These are phyloP conservation scores for Lithobates pipiens DNA, from an alignment of 2,797 vertebrate genomes.

Conservation along the genomic window DNA sequence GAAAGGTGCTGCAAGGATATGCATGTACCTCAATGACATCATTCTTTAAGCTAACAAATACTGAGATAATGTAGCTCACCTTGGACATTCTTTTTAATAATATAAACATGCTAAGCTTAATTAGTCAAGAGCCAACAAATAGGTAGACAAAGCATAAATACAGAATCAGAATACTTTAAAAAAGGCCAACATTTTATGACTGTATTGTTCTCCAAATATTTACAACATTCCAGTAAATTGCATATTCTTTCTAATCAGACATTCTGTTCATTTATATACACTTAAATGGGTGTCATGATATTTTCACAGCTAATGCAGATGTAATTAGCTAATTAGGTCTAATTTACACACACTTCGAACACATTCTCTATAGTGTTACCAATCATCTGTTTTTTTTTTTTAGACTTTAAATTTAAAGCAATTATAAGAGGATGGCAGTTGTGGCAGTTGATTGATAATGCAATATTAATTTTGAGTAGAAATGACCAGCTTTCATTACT, in stretches of 20 bases:
- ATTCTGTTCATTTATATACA: constrained; percentile 65
- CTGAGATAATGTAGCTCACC: too few species aligned
- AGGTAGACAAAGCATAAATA: not conserved
- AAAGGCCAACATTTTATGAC: not conserved
- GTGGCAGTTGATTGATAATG: not conserved
- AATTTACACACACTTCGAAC: constrained; percentile 26
- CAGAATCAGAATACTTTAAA: not conserved
- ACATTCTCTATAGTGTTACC: not conserved
- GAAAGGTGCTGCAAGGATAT: too few species aligned
- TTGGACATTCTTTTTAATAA: too few species aligned
- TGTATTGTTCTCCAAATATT: constrained; percentile 5
- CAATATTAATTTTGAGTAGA: not conserved
- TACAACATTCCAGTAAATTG: not conserved
- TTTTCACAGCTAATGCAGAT: constrained; percentile 41
- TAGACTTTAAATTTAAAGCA: not conserved
- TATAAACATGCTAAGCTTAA: not conserved
- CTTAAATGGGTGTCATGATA: constrained; percentile 50
- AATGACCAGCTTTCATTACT: too few species aligned
- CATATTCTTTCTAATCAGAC: constrained; percentile 12
- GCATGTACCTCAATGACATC: too few species aligned
- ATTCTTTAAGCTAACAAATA: too few species aligned
- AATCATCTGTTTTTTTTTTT: not conserved
- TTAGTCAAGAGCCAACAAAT: not conserved
- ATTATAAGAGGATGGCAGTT: not conserved
- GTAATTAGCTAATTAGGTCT: constrained; percentile 48